Base-by-base conservation (phyloP, 1,140 invertebrate species). In the Catajapyx aquilonaris region DNA sequence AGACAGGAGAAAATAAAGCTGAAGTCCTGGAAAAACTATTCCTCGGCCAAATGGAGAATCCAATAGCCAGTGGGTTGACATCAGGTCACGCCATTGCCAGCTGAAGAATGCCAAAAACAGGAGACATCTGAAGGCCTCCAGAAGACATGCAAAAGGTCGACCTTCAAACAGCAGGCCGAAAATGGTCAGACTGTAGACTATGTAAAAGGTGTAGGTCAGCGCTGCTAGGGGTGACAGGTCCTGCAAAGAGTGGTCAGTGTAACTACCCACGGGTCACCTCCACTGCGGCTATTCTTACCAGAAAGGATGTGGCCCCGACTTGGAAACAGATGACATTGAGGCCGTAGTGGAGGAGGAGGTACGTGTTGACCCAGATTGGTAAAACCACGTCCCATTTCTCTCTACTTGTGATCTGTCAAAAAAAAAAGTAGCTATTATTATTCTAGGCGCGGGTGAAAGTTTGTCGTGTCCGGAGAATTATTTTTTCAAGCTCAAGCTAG, bases 361-460 rank as follows among this genome's bases (percentile, higher is more conserved):
- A 84, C 0, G 68, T 21, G 41, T 70, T 76, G 44, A 68, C 69
- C 73, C 73, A 77, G 0, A 52, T 31, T 0, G 76, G 67, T n/a
- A 83, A 50, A 37, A 57, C 46, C 0, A 71, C 66, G 52, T 81
- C 64, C 49, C 73, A 83, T 48, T 76, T 79, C n/a, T 65, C 49
- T 35, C 74, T 57, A 3, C 55, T 50, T 36, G 61, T 62, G 9
- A 76, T 60, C 72, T 76, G 48, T 33, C 9, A 47, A 54, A 33
- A 43, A 40, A 43, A 44, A 43, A 31, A 34, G 7, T n/a, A n/a
- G n/a, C n/a, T n/a, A n/a, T n/a, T n/a, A n/a, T n/a, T n/a, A n/a
- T n/a, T n/a, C n/a, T n/a, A n/a, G 42, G 38, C 13, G 48, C 47
- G 33, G 36, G 38, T 30, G 48, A 31, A 20, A 41, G 18, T 25